Percentiles rank a stretch among this genome's conserved stretches.
phyloP scores from a whole-genome alignment of 2,888 invertebrate species.

The Dyspetes luteomarginatus region DNA sequence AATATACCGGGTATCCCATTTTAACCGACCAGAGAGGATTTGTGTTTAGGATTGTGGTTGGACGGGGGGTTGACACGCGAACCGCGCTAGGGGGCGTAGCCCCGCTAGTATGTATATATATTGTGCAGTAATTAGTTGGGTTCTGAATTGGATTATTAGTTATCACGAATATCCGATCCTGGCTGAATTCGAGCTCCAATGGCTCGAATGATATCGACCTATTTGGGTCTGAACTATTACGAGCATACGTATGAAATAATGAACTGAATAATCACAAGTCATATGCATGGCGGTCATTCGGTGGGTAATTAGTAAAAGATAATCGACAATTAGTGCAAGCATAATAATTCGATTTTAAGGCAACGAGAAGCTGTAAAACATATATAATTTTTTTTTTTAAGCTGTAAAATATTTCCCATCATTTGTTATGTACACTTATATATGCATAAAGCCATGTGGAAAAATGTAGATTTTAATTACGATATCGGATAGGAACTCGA shows the following conservation, averaged over 20 bases:
- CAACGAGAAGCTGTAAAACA: no score
- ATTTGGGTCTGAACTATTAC: not conserved
- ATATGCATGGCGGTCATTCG: not conserved
- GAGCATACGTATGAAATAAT: not conserved
- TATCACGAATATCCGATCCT: constrained; percentile 10
- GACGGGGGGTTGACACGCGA: no score
- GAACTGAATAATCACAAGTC: not conserved
- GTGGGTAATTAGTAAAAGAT: no score
- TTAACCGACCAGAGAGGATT: no score
- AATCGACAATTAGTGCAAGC: no score
- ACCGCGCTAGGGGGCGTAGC: no score
- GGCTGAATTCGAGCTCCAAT: not conserved
- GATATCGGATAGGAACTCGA: constrained; percentile 15
- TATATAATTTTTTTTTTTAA: no score
- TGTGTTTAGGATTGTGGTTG: no score
- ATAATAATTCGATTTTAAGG: no score
- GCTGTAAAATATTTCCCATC: not conserved
- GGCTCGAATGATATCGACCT: constrained; percentile 14
- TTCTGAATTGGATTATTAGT: no score
- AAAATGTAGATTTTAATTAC: constrained; percentile 34
- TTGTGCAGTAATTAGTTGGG: constrained; percentile 19
- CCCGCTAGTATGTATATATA: not conserved
- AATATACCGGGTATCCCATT: no score
- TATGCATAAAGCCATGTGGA: not conserved
- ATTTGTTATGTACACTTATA: not conserved